phyloP scores from a whole-genome alignment of 2,113 vertebrate genomes.

The Pseudolaguvia tuberculata region DNA sequence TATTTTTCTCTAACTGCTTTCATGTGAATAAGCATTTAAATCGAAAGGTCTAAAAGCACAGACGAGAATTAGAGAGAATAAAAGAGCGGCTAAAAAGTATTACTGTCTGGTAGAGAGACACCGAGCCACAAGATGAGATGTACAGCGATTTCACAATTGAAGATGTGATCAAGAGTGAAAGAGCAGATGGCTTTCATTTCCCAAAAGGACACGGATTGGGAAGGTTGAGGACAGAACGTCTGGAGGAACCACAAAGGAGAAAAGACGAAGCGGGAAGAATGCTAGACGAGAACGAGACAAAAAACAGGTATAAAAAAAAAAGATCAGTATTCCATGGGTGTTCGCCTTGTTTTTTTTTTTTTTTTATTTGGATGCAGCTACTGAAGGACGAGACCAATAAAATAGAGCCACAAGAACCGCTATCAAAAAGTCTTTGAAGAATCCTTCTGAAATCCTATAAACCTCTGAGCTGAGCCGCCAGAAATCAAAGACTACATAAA shows the following conservation, averaged over 20 bases:
- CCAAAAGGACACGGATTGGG: slow-evolving; percentile 26
- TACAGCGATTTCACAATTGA: slow-evolving; percentile 65
- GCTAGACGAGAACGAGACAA: slow-evolving; percentile 1
- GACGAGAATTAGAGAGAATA: neutral
- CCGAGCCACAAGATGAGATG: slow-evolving; percentile 49
- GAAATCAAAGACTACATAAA: neutral
- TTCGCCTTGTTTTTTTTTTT: too few relatives aligned
- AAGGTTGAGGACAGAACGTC: neutral
- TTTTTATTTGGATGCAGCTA: neutral
- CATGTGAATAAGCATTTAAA: neutral
- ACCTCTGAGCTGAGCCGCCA: neutral
- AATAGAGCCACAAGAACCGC: neutral
- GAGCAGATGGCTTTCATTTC: neutral
- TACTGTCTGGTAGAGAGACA: slow-evolving; percentile 53
- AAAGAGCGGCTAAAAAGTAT: slow-evolving; percentile 48
- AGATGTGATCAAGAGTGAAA: slow-evolving; percentile 37
- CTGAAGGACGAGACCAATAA: neutral
- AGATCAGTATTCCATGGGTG: neutral
- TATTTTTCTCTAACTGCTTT: neutral
- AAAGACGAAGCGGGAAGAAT: neutral
- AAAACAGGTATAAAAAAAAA: neutral
- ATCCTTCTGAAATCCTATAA: neutral
- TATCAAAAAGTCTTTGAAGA: neutral
- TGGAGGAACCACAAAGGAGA: slow-evolving; percentile 11
- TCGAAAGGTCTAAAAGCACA: neutral